Percentiles rank a stretch among this genome's conserved stretches.
These are phyloP conservation scores for Alauda arvensis DNA, from an alignment of 2,797 vertebrate genomes.

Conservation along the genomic window DNA sequence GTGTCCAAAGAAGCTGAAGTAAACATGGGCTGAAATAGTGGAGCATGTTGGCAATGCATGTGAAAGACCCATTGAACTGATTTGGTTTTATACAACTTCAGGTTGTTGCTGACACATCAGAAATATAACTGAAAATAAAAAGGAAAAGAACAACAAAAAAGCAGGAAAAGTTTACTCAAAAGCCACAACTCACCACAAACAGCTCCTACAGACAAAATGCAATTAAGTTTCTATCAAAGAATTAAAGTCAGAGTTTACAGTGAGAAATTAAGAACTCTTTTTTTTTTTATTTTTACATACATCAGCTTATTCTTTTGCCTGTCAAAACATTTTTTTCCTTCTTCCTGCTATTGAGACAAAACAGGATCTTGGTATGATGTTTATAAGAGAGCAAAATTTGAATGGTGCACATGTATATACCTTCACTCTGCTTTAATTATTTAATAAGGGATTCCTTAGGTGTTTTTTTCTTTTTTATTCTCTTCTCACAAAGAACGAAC, in stretches of 20 bases:
- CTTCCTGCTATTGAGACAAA: neutral
- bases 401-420: neutral
- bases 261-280: neutral
- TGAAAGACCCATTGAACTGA: neutral
- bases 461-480: neutral
- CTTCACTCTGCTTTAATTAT: neutral
- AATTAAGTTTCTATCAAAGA: neutral
- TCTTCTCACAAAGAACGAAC: neutral
- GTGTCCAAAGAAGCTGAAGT: neutral
- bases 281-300: neutral
- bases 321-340: neutral
- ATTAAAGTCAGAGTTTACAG: neutral
- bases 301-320: neutral
- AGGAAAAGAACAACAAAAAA: neutral
- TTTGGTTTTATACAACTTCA: neutral
- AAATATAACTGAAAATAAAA: neutral
- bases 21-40: neutral
- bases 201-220: neutral
- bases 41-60: neutral
- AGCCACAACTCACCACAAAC: neutral
- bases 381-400: neutral
- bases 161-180: neutral
- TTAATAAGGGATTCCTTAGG: neutral
- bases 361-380: too few relatives aligned
- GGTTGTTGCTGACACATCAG: neutral